These are phyloP conservation scores for Elachura formosa DNA, from an alignment of 2,113 vertebrate genomes.

Conservation along the genomic window DNA sequence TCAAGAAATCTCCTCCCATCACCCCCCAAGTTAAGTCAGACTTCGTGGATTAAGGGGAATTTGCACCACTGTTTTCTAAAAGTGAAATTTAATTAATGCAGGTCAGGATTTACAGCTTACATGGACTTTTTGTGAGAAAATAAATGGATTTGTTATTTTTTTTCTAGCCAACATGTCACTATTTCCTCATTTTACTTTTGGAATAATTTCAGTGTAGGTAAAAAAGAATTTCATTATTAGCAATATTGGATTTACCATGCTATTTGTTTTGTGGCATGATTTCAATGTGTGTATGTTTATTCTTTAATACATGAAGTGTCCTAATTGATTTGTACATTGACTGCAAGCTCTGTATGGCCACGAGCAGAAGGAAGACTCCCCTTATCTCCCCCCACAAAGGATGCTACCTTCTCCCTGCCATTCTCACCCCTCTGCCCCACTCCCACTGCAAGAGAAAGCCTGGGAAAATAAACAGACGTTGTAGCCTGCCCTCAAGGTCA, in stretches of 20 bases:
- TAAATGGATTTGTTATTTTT: not conserved
- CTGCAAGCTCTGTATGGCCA: not conserved
- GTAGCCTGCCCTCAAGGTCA: constrained; percentile 29
- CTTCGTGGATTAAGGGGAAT: not conserved
- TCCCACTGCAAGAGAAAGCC: constrained; percentile 5
- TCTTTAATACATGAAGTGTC: not conserved
- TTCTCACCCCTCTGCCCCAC: not conserved
- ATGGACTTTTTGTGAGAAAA: not conserved
- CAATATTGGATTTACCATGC: not conserved
- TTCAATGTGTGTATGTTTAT: not conserved
- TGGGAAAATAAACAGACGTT: constrained; percentile 58
- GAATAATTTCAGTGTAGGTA: not conserved
- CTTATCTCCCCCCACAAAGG: not conserved
- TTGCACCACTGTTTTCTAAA: not conserved
- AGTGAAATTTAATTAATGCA: not conserved
- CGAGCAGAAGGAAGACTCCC: not conserved
- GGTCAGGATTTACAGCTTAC: not conserved
- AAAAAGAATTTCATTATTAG: not conserved
- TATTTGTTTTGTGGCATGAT: not conserved
- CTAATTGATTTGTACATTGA: not conserved
- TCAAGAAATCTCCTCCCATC: not conserved
- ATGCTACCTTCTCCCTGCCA: not conserved
- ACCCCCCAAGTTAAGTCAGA: not conserved
- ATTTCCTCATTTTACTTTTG: not conserved
- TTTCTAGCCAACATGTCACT: not conserved